These are phyloP conservation scores for Gisinianus flammeolus DNA, from an alignment of 2,888 invertebrate species.

Conservation along the genomic window DNA sequence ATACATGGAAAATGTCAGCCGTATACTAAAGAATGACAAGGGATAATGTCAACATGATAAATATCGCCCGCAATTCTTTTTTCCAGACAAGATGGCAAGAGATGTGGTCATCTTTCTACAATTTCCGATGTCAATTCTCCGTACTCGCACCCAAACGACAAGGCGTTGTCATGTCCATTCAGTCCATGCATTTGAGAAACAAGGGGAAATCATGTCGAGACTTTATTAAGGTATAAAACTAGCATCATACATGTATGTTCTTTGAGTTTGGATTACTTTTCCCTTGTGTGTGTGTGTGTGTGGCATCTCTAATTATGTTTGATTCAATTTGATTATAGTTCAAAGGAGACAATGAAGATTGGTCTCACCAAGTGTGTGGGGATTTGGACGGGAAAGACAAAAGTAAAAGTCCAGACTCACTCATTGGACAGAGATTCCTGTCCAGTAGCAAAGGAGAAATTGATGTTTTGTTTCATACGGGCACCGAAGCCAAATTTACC, in stretches of 20 bases:
- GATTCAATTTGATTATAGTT: constrained; percentile 31
- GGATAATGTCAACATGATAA: neutral
- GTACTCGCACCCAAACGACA: constrained; percentile 55
- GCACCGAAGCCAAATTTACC: neutral
- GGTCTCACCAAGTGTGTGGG: constrained; percentile 32
- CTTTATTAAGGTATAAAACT: constrained; percentile 51
- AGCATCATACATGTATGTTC: neutral
- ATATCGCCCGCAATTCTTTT: neutral
- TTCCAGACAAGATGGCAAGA: constrained; percentile 47
- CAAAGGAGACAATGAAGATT: constrained; percentile 32
- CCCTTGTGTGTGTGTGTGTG: too few species aligned
- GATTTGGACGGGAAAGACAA: constrained; percentile 23
- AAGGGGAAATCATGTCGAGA: constrained; percentile 45
- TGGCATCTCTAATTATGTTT: too few species aligned
- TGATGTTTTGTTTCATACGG: constrained; percentile 36
- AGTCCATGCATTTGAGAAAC: constrained; percentile 40
- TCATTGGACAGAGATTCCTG: constrained; percentile 31
- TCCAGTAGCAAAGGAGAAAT: constrained; percentile 29
- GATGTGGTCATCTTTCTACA: constrained; percentile 50
- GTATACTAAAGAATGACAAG: neutral
- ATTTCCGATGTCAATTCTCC: constrained; percentile 54
- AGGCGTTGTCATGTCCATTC: constrained; percentile 54
- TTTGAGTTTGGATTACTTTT: neutral
- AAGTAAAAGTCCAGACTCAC: constrained; percentile 15
- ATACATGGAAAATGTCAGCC: too few species aligned